Evolutionary conservation across 2,888 invertebrate species (phyloP).

Genomic region (Ligdia adustata): DNA sequence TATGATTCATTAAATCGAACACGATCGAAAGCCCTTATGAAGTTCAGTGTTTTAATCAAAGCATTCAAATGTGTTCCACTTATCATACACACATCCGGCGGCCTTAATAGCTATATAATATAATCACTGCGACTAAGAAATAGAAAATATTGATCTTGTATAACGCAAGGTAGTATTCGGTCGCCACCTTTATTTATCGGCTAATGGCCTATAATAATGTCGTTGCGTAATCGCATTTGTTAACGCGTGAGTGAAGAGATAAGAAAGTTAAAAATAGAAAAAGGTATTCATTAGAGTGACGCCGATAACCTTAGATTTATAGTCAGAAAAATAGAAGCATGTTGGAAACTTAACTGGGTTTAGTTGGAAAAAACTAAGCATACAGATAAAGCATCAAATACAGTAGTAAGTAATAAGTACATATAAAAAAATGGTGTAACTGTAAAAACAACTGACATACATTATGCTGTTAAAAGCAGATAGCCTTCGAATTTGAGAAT

Average conservation of each 20-base stretch:
- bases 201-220: slow-evolving; percentile 14
- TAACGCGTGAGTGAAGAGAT: slow-evolving; percentile 41
- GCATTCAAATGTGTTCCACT: slow-evolving; percentile 60
- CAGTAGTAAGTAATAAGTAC: too few species aligned
- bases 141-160: slow-evolving; percentile 19
- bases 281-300: slow-evolving; percentile 51
- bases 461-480: slow-evolving; percentile 49
- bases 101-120: slow-evolving; percentile 56
- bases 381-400: too few species aligned
- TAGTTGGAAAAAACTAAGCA: too few species aligned
- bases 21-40: slow-evolving; percentile 38
- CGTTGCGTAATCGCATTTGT: slow-evolving; percentile 45
- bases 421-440: too few species aligned
- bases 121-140: slow-evolving; percentile 39
- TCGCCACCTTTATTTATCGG: slow-evolving; percentile 21
- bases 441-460: too few species aligned
- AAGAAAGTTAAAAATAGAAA: slow-evolving; percentile 43
- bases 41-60: slow-evolving; percentile 43
- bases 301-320: slow-evolving; percentile 39
- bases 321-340: too few species aligned
- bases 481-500: slow-evolving; percentile 62
- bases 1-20: slow-evolving; percentile 32
- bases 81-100: slow-evolving; percentile 61
- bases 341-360: too few species aligned
- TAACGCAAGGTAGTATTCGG: slow-evolving; percentile 24